Percentiles rank a stretch among this genome's conserved stretches.
phyloP scores from a whole-genome alignment of 2,797 vertebrate species.

The Perodicticus potto region DNA sequence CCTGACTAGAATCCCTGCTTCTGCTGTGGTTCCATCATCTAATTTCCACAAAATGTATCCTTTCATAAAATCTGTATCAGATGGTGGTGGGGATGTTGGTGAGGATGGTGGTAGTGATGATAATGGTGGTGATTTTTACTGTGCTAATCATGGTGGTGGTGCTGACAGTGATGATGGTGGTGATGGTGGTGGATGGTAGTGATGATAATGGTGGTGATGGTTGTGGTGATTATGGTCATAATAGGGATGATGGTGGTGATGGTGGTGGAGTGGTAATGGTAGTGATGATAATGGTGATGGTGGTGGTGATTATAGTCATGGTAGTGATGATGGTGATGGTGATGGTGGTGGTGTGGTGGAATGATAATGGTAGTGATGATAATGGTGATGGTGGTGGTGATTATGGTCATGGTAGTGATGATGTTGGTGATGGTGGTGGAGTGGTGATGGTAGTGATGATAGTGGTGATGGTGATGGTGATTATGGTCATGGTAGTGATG shows the following conservation, averaged over 20 bases:
- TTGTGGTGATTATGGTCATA: no score
- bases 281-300: background rate
- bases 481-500: background rate
- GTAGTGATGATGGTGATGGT: background rate
- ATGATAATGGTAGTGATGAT: background rate
- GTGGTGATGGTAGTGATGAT: rapidly evolving
- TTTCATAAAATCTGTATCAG: background rate
- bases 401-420: no score
- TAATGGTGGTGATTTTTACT: rapidly evolving
- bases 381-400: no score
- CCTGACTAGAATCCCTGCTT: no score
- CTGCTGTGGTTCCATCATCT: background rate
- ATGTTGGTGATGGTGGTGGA: rapidly evolving
- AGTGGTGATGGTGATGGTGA: rapidly evolving
- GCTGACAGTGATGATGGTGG: rapidly evolving
- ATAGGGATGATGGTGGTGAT: rapidly evolving
- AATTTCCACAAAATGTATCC: background rate
- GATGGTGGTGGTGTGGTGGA: background rate
- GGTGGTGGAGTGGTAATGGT: rapidly evolving
- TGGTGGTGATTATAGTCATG: rapidly evolving
- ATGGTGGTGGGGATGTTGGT: background rate
- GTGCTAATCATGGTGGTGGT: rapidly evolving
- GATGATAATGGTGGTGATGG: background rate
- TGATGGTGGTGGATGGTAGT: rapidly evolving
- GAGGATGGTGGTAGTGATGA: rapidly evolving